phyloP scores from a whole-genome alignment of 2,797 vertebrate species.

The Champsocephalus esox region DNA sequence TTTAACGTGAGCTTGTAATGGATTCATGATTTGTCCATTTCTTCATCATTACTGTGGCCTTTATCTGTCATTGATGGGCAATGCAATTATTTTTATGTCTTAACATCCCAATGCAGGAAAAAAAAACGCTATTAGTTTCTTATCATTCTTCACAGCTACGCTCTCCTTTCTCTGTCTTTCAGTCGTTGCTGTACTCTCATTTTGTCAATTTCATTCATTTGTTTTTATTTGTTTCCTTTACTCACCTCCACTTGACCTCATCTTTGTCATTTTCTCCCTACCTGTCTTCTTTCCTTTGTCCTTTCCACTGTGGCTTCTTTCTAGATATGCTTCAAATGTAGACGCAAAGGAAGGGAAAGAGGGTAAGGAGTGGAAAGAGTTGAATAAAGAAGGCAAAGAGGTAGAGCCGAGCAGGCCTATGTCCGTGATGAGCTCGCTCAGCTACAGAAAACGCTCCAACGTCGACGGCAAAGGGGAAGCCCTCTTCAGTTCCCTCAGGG shows the following conservation, averaged over 20 bases:
- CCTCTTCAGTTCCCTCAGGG: slow-evolving; percentile 88
- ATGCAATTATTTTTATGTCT: background rate
- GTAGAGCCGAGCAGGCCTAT: slow-evolving; percentile 85
- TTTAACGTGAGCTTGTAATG: background rate
- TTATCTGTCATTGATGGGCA: background rate
- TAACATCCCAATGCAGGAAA: background rate
- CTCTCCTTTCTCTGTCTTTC: slow-evolving; percentile 8
- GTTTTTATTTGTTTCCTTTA: slow-evolving; percentile 25
- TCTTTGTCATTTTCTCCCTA: slow-evolving; percentile 46
- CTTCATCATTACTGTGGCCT: slow-evolving; percentile 13
- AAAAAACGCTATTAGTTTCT: background rate
- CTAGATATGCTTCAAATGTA: slow-evolving; percentile 84
- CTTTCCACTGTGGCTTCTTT: slow-evolving; percentile 48
- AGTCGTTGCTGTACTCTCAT: slow-evolving; percentile 18
- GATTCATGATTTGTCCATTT: background rate
- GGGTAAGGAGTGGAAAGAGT: slow-evolving; percentile 84
- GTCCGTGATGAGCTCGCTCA: slow-evolving; percentile 93
- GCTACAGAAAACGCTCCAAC: slow-evolving; percentile 91
- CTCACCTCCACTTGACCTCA: slow-evolving; percentile 35
- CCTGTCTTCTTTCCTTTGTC: slow-evolving; percentile 56
- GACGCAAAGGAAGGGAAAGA: slow-evolving; percentile 83
- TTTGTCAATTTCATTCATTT: slow-evolving; percentile 45
- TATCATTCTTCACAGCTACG: background rate
- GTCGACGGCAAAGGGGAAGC: slow-evolving; percentile 87
- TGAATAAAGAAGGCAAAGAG: slow-evolving; percentile 85